These are phyloP conservation scores for Tautogolabrus adspersus DNA, from an alignment of 2,113 vertebrate species.

Conservation along the genomic window DNA sequence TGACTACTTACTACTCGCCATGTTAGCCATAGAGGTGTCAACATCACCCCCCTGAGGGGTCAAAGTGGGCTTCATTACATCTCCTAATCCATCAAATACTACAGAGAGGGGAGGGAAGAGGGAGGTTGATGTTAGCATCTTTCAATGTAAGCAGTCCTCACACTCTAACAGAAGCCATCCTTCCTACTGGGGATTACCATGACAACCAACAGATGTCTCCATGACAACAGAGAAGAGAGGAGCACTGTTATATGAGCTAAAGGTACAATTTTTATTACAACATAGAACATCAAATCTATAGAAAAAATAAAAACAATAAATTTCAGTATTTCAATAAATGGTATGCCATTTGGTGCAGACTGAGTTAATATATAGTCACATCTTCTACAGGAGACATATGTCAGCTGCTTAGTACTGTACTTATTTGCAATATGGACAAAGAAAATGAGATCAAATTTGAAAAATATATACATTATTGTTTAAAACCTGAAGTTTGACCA, in stretches of 20 bases:
- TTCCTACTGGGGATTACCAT: slow-evolving; percentile 64
- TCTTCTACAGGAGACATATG: slow-evolving; percentile 32
- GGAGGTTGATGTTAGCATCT: slow-evolving; percentile 60
- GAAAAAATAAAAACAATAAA: not conserved
- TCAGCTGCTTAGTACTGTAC: not conserved
- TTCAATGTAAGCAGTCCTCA: slow-evolving; percentile 49
- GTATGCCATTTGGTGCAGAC: too few relatives aligned
- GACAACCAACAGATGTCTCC: slow-evolving; percentile 72
- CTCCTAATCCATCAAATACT: slow-evolving; percentile 98
- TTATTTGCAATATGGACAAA: not conserved
- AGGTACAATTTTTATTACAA: not conserved
- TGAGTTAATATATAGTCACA: not conserved
- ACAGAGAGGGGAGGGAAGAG: slow-evolving; percentile 22
- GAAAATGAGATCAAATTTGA: not conserved
- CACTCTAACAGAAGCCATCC: slow-evolving; percentile 25
- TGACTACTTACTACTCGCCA: slow-evolving; percentile 95
- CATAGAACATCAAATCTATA: not conserved
- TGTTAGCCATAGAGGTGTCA: slow-evolving; percentile 95
- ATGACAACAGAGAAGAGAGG: slow-evolving; percentile 66
- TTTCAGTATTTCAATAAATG: not conserved
- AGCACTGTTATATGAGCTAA: slow-evolving; percentile 23
- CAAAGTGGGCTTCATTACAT: slow-evolving; percentile 96
- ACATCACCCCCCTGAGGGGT: slow-evolving; percentile 92
- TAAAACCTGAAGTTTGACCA: not conserved
- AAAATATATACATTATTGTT: not conserved